Base-by-base conservation (phyloP, 1,140 invertebrate species). In the Holotrichia oblita region DNA sequence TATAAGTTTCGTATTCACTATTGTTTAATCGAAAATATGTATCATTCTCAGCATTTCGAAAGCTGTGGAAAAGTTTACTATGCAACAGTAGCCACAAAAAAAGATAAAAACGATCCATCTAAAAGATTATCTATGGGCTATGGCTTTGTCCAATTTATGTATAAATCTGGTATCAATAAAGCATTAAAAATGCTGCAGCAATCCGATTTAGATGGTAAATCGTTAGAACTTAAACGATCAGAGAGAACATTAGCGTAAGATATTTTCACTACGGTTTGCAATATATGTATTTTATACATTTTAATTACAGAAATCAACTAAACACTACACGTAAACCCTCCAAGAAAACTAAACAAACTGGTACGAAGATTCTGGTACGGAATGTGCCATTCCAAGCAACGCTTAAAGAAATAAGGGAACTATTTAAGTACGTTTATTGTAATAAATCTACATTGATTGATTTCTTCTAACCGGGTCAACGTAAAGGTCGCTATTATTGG, bases 341-440 rank as follows among this genome's bases (percentile, higher is more conserved):
- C 1, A 91, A 93, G 77, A 85, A 90, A 12, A 91, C 90, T 69
- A 88, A 92, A 82, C 95, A 96, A 89, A 96, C 92, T 69, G 92
- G 94, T 20, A 93, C 93, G 0, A 99, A 99, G 89, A 96, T 99
- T 80, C 87, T 99, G 0, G 94, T 99, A 0, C 89, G 95, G 81
- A 99, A 99, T 88, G 93, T 99, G 81, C 97, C 98, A 3, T 99
- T 99, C 90, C 96, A 99, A 89, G 98, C 98, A 1, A 97, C 94
- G 73, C 86, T 88, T 9, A 92, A 94, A 81, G 98, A 99, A 93
- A 89, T 99, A 42, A 89, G 91, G 69, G 95, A 99, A 85, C 90
- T 99, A 79, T 99, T 99, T 87, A 94, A 93, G 96, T 97, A 91
- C 87, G 89, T 85, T 40, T 75, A n/a, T n/a, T n/a, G n/a, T n/a